phyloP scores from a whole-genome alignment of 2,113 vertebrate genomes.

The Gambusia holbrooki region DNA sequence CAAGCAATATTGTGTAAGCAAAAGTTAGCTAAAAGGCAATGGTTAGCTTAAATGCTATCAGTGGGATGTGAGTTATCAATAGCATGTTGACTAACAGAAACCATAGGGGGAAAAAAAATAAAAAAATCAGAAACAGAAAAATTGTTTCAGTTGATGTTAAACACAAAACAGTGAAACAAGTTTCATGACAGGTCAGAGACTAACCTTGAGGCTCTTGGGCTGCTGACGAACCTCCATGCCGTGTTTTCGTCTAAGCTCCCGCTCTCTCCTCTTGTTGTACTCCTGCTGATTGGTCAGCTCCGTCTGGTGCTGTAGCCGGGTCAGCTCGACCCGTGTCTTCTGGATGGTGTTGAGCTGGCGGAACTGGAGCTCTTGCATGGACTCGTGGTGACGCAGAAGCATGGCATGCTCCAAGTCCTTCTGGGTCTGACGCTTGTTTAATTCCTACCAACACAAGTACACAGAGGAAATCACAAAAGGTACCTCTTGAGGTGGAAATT shows the following conservation, averaged over 20 bases:
- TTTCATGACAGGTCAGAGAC: not conserved
- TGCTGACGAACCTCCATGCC: conserved; percentile 99
- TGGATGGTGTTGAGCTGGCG: conserved; percentile 96
- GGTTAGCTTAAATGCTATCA: too few relatives aligned
- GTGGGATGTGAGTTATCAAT: too few relatives aligned
- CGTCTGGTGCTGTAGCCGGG: conserved; percentile 95
- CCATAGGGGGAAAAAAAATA: too few relatives aligned
- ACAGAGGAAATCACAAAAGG: conserved; percentile 1
- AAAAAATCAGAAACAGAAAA: not conserved
- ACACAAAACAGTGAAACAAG: not conserved
- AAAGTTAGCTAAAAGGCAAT: too few relatives aligned
- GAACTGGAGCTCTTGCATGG: conserved; percentile 99
- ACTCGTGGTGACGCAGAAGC: conserved; percentile 97
- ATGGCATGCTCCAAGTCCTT: conserved; percentile 98
- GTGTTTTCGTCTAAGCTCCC: conserved; percentile 95
- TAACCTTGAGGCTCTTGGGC: conserved; percentile 98
- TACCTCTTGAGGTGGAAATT: not conserved
- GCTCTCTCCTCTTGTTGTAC: conserved; percentile 97
- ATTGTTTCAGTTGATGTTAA: not conserved
- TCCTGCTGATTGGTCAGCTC: conserved; percentile 99
- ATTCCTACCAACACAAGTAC: conserved; percentile 81
- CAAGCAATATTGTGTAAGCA: too few relatives aligned
- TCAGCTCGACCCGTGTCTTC: conserved; percentile 94
- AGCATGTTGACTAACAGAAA: too few relatives aligned
- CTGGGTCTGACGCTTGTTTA: conserved; percentile 98